A percentile compares a stretch with the other conserved stretches of the same genome.
Conservation (phyloP, 2,113 vertebrate genomes). For the Falco punctatus region DNA sequence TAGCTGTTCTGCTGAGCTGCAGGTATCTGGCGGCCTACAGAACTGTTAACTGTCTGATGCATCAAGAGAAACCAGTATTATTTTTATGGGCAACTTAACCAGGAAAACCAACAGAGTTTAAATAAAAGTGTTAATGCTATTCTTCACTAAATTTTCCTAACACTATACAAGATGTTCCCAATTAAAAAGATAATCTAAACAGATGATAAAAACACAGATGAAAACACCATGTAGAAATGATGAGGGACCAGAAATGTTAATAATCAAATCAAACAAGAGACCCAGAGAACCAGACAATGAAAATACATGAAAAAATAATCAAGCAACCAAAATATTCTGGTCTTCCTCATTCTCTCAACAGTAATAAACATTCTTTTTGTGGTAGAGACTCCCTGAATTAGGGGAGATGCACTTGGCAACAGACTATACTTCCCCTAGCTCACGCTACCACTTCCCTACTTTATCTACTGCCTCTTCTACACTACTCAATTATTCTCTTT, state of each 20-base stretch:
- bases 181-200: background rate
- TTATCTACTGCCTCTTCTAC: background rate
- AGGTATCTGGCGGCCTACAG: background rate
- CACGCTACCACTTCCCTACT: background rate
- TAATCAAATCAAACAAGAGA: background rate
- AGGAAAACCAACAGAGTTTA: background rate
- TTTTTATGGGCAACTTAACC: background rate
- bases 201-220: background rate
- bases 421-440: background rate
- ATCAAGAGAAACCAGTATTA: background rate
- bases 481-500: background rate
- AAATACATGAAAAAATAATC: background rate
- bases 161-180: background rate
- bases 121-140: background rate
- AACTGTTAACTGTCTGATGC: background rate
- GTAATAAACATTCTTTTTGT: background rate
- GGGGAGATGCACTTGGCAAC: background rate
- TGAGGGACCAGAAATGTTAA: background rate
- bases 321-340: background rate
- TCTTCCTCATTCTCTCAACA: background rate
- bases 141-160: background rate
- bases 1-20: background rate
- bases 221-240: background rate
- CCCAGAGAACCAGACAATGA: background rate
- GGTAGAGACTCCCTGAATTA: background rate